Conservation (phyloP, 2,113 vertebrate species). For the Agelaius phoeniceus region DNA sequence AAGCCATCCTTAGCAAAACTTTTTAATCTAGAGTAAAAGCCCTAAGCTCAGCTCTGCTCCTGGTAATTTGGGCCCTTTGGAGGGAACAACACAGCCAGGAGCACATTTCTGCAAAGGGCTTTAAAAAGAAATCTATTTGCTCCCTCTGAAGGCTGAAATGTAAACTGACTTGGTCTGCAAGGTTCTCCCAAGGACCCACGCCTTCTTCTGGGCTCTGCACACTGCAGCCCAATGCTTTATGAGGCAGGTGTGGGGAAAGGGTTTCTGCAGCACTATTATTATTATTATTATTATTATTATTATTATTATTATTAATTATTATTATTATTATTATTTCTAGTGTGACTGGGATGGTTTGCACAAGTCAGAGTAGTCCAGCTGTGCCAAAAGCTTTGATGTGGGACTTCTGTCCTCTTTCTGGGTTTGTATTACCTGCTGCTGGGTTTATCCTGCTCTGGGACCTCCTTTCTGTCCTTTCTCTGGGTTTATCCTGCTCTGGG, state of each 20-base stretch:
- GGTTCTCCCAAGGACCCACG: background rate
- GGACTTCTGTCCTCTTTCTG: background rate
- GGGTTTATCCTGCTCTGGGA: background rate
- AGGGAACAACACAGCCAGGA: background rate
- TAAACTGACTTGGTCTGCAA: background rate
- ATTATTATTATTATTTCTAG: background rate
- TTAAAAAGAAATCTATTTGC: background rate
- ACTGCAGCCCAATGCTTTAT: background rate
- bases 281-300: background rate
- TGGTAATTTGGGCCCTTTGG: background rate
- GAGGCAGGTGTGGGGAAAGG: background rate
- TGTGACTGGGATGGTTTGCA: background rate
- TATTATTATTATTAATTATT: background rate
- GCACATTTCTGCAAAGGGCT: background rate
- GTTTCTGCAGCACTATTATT: background rate
- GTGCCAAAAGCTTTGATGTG: background rate
- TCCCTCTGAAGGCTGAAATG: background rate
- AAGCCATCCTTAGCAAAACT: background rate
- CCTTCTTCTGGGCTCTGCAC: background rate
- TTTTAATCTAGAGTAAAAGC: background rate
- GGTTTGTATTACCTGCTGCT: rapidly evolving
- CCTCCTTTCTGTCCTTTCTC: background rate
- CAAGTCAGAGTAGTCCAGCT: background rate
- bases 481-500: no score
- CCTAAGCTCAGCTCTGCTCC: background rate